Base-by-base conservation (phyloP, 2,797 vertebrate species). In the Chrysocyon brachyurus region DNA sequence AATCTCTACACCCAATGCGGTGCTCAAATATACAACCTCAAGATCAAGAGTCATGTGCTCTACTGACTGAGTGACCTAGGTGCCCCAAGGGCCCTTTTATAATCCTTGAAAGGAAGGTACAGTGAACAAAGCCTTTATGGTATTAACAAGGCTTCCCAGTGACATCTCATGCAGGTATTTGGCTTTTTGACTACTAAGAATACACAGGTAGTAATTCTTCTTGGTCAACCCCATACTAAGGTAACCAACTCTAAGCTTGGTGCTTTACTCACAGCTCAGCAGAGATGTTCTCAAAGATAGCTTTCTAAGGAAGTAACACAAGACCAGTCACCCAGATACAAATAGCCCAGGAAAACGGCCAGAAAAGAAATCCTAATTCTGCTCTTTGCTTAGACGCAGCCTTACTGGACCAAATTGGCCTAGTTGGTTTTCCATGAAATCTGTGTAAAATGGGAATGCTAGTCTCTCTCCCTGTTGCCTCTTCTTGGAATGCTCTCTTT, bases 281-380 rank as follows among this genome's bases (percentile, higher is more conserved):
- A 82, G 24, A 22, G 1, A 7, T 89, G 21, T 89, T 95, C 73
- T 87, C 81, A 87, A 84, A 92, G 17, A 66, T 4, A 94, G 17
- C 24, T 73, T 89, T 97, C 79, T 72, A 87, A n/a, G 33, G 87
- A 90, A 64, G 21, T 26, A 92, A 92, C 26, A 84, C 4, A 85
- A 90, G 31, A 59, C 9, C 15, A 63, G 33, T 14, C n/a, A 86
- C 56, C 31, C 31, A 84, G 33, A 83, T 22, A 24, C 33, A 90
- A 63, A 31, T 3, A 59, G 70, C 57, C 64, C 54, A 83, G 59
- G 17, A 90, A 70, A 82, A 95, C 56, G n/a, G 46, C 40, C 88
- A 46, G 9, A 9, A 78, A 82, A 87, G 26, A 72, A 46, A 93
- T 5, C 54, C 14, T 57, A 88, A 78, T 63, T 95, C 61, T 84